Evolutionary conservation across 2,888 invertebrate species (phyloP), one percentile per base, ranked within the genome.

Genomic region (Taphrorychus bicolor): DNA sequence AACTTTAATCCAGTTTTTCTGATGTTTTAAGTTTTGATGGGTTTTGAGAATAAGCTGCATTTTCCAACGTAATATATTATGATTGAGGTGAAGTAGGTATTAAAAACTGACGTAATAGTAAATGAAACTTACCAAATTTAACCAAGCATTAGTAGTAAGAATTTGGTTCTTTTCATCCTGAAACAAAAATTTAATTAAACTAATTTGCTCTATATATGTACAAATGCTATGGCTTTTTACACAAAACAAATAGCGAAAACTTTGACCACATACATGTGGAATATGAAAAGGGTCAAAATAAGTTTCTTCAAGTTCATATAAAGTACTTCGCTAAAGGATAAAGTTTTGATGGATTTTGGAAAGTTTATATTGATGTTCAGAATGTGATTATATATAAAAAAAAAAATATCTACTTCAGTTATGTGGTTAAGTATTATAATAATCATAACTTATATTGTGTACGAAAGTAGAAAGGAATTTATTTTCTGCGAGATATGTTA

Each of bases 91-190:
- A n/a, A n/a, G n/a, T n/a, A n/a, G n/a, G n/a, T n/a, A n/a, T n/a
- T n/a, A n/a, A n/a, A n/a, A n/a, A n/a, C n/a, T 32, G 32, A 32
- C 32, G 32, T 32, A 32, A 32, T 32, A 32, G 32, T 11, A 11
- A 32, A 32, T 32, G 7, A 45, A 45, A 94, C 95, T 94, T 91
- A 97, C 96, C 94, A 97, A 89, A 87, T 95, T 94, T 83, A 97
- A 91, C 97, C 97, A 97, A 85, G 96, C 93, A 88, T 97, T 97
- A 85, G 96, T 95, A 83, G 95, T 94, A 86, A 97, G 91, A 86
- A 97, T 95, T 90, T 97, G 97, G 82, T 95, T 97, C 90, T 97
- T 98, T 90, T 98, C 98, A 87, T 98, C 97, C 97, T 98, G 90
- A 85, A 90, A 80, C 81, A 77, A 80, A 81, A n/a, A n/a, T n/a